Evolutionary conservation across 2,888 invertebrate species (phyloP).

Genomic region (Cryptocheilus praepositus): DNA sequence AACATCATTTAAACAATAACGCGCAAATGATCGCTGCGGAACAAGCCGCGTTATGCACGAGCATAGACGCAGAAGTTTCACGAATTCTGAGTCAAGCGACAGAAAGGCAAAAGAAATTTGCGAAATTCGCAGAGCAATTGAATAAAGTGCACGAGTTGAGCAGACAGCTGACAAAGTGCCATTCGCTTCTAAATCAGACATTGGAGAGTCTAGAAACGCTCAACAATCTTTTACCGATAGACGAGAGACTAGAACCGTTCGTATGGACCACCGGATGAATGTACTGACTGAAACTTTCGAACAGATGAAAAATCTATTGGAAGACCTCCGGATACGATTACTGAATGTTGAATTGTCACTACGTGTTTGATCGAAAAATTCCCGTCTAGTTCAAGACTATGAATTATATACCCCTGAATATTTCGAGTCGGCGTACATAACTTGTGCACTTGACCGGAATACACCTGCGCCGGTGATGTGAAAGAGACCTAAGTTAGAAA

Average conservation of each 20-base stretch:
- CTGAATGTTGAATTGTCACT: neutral
- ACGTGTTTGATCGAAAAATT: too few relatives aligned
- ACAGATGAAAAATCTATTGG: neutral
- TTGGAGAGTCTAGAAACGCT: constrained; percentile 90
- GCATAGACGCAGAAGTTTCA: constrained; percentile 85
- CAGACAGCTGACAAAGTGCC: constrained; percentile 88
- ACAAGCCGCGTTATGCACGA: constrained; percentile 84
- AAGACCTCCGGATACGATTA: neutral
- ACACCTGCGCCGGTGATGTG: too few relatives aligned
- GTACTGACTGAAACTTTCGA: neutral
- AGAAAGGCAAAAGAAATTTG: constrained; percentile 89
- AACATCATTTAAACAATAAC: constrained; percentile 88
- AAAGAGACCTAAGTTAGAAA: too few relatives aligned
- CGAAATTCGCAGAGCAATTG: constrained; percentile 90
- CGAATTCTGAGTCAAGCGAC: constrained; percentile 82
- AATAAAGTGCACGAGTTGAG: constrained; percentile 89
- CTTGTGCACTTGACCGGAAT: too few relatives aligned
- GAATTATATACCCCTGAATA: too few relatives aligned
- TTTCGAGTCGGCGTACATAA: too few relatives aligned
- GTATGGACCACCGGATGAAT: constrained; percentile 87
- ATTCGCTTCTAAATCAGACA: constrained; percentile 88
- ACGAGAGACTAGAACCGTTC: constrained; percentile 91
- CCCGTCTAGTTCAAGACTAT: too few relatives aligned
- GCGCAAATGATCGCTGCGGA: constrained; percentile 89
- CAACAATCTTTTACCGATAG: constrained; percentile 88